A percentile compares a stretch with the other conserved stretches of the same genome.
Conservation (phyloP, 2,797 vertebrate genomes). For the Syngnathus acus region DNA sequence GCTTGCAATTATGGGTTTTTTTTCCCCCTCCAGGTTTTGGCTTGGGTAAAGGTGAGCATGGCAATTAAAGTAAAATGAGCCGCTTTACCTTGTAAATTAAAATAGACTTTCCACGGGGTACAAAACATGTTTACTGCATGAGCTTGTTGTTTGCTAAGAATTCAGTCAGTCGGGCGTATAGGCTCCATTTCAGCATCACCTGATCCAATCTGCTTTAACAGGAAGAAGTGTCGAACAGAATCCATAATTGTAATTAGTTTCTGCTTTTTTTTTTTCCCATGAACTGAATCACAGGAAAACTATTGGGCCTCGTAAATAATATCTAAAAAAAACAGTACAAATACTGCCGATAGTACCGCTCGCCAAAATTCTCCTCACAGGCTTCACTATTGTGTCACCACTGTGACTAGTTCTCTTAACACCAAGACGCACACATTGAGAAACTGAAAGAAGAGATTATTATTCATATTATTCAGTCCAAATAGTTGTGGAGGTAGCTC, state of each 20-base stretch:
- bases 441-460: neutral
- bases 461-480: neutral
- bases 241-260: neutral
- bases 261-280: neutral
- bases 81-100: neutral
- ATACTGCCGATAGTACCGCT: neutral
- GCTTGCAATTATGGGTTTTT: neutral
- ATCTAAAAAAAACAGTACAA: neutral
- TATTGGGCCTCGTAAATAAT: neutral
- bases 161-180: conserved; percentile 10
- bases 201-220: neutral
- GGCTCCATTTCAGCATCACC: conserved; percentile 36
- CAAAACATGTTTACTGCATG: neutral
- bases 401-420: no score
- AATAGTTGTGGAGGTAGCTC: conserved; percentile 40
- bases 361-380: no score
- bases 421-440: no score
- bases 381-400: no score
- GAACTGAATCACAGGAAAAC: neutral
- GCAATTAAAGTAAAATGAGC: conserved; percentile 7
- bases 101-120: neutral
- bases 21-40: conserved; percentile 15
- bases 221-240: neutral
- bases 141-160: neutral
- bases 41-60: conserved; percentile 6